Evolutionary conservation across 2,888 invertebrate species (phyloP).

Genomic region (Geotrupes spiniger): DNA sequence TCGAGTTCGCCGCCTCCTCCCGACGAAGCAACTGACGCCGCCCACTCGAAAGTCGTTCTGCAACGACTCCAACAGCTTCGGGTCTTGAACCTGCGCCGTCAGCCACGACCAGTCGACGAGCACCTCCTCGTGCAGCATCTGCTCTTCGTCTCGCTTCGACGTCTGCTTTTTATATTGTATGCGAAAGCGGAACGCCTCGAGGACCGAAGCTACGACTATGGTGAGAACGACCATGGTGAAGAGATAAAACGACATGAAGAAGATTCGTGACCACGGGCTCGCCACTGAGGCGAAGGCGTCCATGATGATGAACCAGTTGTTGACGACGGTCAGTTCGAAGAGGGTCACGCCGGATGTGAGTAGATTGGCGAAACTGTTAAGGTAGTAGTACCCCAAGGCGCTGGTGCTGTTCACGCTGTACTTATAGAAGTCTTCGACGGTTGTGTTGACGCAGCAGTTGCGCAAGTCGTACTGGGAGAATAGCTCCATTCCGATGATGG

Average conservation of each 20-base stretch:
- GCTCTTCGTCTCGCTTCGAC: conserved; percentile 74
- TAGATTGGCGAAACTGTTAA: conserved; percentile 81
- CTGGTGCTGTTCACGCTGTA: conserved; percentile 66
- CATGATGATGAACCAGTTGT: conserved; percentile 93
- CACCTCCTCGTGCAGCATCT: conserved; percentile 72
- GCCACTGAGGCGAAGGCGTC: conserved; percentile 75
- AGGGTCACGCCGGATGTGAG: conserved; percentile 69
- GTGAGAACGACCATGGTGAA: conserved; percentile 90
- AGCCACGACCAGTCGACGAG: conserved; percentile 64
- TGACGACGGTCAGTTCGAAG: conserved; percentile 87
- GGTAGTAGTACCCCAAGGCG: conserved; percentile 77
- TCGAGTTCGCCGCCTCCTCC: conserved; percentile 70
- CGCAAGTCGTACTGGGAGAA: conserved; percentile 71
- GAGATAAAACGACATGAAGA: conserved; percentile 85
- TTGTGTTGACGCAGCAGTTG: conserved; percentile 83
- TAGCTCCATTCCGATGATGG: conserved; percentile 86
- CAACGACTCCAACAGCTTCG: conserved; percentile 52
- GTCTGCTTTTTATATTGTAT: conserved; percentile 84
- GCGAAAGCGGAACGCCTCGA: conserved; percentile 84
- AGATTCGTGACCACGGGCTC: conserved; percentile 68
- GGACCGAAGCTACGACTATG: conserved; percentile 83
- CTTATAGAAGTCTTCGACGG: conserved; percentile 79
- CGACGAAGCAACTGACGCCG: conserved; percentile 65
- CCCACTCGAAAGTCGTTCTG: conserved; percentile 53
- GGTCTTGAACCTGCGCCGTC: conserved; percentile 57